Evolutionary conservation across 1,140 invertebrate species (phyloP), one percentile per base, ranked within the genome.

Genomic region (Pentalonia nigronervosa): DNA sequence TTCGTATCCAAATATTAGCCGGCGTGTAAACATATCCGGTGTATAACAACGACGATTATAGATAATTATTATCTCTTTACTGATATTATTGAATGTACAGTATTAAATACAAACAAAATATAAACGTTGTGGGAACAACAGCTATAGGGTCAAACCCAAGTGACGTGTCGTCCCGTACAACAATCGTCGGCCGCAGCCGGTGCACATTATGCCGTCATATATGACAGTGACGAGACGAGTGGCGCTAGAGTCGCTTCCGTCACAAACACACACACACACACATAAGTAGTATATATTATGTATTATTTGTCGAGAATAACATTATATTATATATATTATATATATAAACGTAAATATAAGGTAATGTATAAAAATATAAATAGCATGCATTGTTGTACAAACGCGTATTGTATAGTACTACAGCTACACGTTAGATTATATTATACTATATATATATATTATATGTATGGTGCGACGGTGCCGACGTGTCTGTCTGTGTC

Each of bases 401-500:
- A 76, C 30, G 60, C 30, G 60, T 67, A 67, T 67, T 67, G 30
- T 67, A 67, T 41, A 41, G 41, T 41, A 41, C 41, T n/a, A 67
- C 60, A 30, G 30, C 60, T 67, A 0, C 60, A 76, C n/a, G 60
- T 76, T n/a, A 76, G n/a, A 76, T 76, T 76, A 76, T n/a, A 76
- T 76, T n/a, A 76, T n/a, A n/a, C n/a, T 6, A 67, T 67, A 67
- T 67, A n/a, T 67, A n/a, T 67, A n/a, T n/a, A 76, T 7, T n/a
- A n/a, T 20, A 30, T 76, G n/a, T 76, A 76, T 76, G 56, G 11
- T 48, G 91, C 91, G 60, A 92, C 76, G 91, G 91, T 92, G 76
- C 91, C 91, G 91, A 92, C 91, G 67, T 92, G 91, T 93, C 91
- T 86, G 91, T 93, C 81, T 81, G 81, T 83, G 90, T 92, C 67